A percentile compares a stretch with the other conserved stretches of the same genome.
phyloP scores from a whole-genome alignment of 2,113 vertebrate species.

The Corvus hawaiiensis region DNA sequence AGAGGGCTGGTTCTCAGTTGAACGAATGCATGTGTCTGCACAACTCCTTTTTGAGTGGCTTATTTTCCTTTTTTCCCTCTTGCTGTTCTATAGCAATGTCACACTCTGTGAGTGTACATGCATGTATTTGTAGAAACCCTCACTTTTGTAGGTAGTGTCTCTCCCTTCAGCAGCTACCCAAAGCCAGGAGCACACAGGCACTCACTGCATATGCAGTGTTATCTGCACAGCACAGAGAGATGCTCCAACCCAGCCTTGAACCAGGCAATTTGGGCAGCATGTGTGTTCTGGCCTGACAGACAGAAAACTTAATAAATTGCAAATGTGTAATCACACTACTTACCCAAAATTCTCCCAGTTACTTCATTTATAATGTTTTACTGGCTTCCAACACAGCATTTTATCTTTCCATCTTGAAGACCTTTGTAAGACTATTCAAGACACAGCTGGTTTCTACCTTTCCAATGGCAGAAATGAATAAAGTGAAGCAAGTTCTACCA shows the following conservation, averaged over 20 bases:
- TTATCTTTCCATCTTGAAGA: background rate
- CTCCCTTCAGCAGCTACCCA: background rate
- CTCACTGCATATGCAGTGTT: background rate
- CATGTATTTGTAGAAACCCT: accelerated
- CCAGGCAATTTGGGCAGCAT: background rate
- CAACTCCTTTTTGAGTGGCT: background rate
- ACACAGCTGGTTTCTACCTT: background rate
- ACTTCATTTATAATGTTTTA: background rate
- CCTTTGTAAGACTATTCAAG: background rate
- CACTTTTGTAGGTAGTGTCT: background rate
- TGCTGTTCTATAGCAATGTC: background rate
- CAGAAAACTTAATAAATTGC: background rate
- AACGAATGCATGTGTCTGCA: background rate
- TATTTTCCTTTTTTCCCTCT: background rate
- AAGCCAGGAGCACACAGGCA: background rate
- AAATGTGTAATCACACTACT: background rate
- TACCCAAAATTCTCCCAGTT: background rate
- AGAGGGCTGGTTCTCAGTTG: background rate
- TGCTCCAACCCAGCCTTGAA: background rate
- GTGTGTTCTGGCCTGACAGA: background rate
- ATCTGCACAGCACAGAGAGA: background rate
- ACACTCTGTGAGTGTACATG: background rate
- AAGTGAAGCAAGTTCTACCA: background rate
- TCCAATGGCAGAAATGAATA: background rate
- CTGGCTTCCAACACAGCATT: background rate